phyloP scores from a whole-genome alignment of 2,888 invertebrate species.

The Creontiades dilutus region DNA sequence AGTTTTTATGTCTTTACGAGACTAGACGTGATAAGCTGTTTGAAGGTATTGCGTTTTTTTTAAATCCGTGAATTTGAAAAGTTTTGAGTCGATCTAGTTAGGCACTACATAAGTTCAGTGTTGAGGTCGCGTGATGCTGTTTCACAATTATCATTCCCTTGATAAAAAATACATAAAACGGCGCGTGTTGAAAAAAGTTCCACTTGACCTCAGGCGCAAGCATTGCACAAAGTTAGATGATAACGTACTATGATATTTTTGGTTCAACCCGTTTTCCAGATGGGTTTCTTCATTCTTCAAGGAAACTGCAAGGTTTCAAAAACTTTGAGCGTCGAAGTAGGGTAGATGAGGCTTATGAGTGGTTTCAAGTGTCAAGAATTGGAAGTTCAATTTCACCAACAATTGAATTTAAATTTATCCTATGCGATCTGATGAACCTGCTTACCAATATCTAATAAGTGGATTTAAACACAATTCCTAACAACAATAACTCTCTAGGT shows the following conservation, averaged over 20 bases:
- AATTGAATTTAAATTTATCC: too few relatives aligned
- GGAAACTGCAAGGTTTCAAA: too few relatives aligned
- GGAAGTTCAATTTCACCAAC: too few relatives aligned
- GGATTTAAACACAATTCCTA: too few relatives aligned
- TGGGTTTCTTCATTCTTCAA: background rate
- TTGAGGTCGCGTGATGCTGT: conserved; percentile 15
- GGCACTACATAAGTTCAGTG: conserved; percentile 64
- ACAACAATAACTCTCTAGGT: too few relatives aligned
- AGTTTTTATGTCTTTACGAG: conserved; percentile 18
- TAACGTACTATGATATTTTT: conserved; percentile 9
- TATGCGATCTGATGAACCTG: too few relatives aligned
- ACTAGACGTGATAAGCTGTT: conserved; percentile 13
- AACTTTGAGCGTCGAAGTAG: too few relatives aligned
- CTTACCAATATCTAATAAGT: too few relatives aligned
- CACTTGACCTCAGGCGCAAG: conserved; percentile 18
- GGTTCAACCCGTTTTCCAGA: conserved; percentile 10
- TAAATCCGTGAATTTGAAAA: conserved; percentile 21
- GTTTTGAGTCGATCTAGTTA: conserved; percentile 37
- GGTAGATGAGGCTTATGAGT: too few relatives aligned
- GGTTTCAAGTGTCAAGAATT: too few relatives aligned
- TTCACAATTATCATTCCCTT: background rate
- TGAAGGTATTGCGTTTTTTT: conserved; percentile 54
- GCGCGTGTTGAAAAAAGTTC: background rate
- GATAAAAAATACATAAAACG: background rate
- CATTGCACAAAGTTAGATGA: background rate